Conservation (phyloP, 2,888 invertebrate species). For the Yponomeuta malinellus region DNA sequence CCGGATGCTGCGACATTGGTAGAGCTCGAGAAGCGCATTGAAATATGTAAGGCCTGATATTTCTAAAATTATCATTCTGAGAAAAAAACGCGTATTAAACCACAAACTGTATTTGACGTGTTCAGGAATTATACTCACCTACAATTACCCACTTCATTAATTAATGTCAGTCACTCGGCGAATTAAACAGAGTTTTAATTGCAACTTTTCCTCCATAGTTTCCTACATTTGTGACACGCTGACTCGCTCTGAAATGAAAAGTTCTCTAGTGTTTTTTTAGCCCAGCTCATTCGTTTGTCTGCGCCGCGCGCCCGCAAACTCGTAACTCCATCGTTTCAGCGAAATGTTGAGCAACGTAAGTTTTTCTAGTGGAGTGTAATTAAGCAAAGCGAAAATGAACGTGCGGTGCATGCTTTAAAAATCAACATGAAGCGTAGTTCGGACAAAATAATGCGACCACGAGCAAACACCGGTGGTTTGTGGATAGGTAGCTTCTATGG, state of each 20-base stretch:
- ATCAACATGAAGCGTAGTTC: too few relatives aligned
- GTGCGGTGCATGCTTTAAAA: too few relatives aligned
- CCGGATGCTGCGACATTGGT: too few relatives aligned
- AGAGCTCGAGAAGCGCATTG: too few relatives aligned
- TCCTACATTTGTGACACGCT: background rate
- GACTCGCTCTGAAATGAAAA: background rate
- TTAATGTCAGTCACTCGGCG: background rate
- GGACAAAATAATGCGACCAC: too few relatives aligned
- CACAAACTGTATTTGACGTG: too few relatives aligned
- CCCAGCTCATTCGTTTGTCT: background rate
- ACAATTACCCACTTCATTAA: background rate
- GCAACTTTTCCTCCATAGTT: background rate
- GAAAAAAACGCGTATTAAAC: too few relatives aligned
- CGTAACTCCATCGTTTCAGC: background rate
- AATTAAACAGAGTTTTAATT: background rate
- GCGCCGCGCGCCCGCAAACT: background rate
- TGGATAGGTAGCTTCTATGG: too few relatives aligned
- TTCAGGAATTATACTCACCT: too few relatives aligned
- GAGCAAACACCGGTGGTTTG: too few relatives aligned
- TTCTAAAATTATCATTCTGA: too few relatives aligned
- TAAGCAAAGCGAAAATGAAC: conserved; percentile 1
- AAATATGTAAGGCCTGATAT: too few relatives aligned
- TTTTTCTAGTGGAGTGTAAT: background rate
- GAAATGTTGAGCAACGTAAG: background rate
- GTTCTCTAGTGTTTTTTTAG: background rate